These are phyloP conservation scores for Epinephelus lanceolatus DNA, from an alignment of 2,113 vertebrate genomes.

Conservation along the genomic window DNA sequence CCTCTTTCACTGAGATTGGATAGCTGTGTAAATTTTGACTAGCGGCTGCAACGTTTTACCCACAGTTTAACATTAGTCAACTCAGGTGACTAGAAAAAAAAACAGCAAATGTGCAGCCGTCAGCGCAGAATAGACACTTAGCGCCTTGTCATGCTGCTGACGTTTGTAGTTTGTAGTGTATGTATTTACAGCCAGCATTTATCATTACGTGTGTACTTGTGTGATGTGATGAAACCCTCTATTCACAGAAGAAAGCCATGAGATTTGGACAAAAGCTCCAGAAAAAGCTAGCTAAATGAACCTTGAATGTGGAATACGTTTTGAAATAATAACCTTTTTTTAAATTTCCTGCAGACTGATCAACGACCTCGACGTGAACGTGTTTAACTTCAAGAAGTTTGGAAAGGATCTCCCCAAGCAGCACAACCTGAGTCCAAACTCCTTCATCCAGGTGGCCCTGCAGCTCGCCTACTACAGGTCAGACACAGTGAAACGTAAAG, in stretches of 20 bases:
- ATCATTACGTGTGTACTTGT: no score
- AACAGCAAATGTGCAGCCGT: no score
- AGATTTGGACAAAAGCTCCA: background rate
- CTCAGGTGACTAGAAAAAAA: no score
- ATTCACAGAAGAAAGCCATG: background rate
- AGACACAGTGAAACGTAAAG: background rate
- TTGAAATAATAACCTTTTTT: background rate
- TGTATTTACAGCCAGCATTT: no score
- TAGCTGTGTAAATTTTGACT: no score
- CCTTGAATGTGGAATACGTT: background rate
- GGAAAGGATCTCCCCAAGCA: constrained; percentile 87
- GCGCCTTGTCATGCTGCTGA: no score
- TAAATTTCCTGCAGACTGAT: constrained; percentile 80
- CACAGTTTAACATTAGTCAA: no score
- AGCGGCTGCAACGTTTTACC: no score
- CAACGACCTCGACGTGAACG: constrained; percentile 89
- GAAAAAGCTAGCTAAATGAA: background rate
- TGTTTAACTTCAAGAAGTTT: constrained; percentile 87
- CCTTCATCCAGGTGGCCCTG: constrained; percentile 88
- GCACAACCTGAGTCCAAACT: constrained; percentile 85
- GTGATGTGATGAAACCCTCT: background rate
- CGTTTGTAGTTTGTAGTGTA: no score
- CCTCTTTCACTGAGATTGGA: no score
- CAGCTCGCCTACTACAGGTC: constrained; percentile 90
- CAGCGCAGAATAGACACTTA: no score